Evolutionary conservation across 2,888 invertebrate species (phyloP), one percentile per base, ranked within the genome.

Genomic region (Drosophila glabriapex): DNA sequence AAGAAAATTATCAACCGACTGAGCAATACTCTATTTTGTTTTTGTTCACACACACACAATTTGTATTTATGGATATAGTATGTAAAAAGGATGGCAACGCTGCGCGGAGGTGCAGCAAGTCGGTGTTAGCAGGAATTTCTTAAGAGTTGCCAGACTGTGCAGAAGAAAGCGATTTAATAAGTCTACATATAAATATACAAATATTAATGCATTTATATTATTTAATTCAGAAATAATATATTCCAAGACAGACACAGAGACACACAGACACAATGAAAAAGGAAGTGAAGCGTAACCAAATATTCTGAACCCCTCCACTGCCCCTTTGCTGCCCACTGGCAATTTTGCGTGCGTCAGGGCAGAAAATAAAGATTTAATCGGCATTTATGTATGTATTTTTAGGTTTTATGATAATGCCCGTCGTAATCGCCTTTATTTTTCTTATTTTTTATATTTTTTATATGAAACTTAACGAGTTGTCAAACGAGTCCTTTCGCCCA

Each of bases 321-420:
- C 22, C 22, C 41, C 22, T 19, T 46, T 25, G 46, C 22, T 46
- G 46, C 22, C 46, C 22, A 16, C 46, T 41, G 59, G 14, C 41
- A 16, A 22, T 41, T 53, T 41, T 80, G 82, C 81, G 83, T 83
- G 85, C 83, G 83, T 63, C 68, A 74, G 76, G 79, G 83, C 83
- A 75, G 77, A 86, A 89, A 87, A 86, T 83, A 73, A 85, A 86
- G 86, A 89, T 86, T 89, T 89, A 87, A 86, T 89, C 86, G 85
- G 63, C 76, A 78, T 74, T 85, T 85, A 83, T 75, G 86, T 61
- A 69, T 83, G 61, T 77, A 46, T 52, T 70, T 66, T 68, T 55
- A 59, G 58, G 58, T 64, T 74, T 76, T 75, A 74, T 80, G 73
- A 78, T 80, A 73, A 80, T 73, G 56, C 67, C 54, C 39, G 37